Percentiles rank a stretch among this genome's conserved stretches.
Evolutionary conservation across 2,113 vertebrate species (phyloP).

Genomic region (Lycocorax pyrrhopterus): DNA sequence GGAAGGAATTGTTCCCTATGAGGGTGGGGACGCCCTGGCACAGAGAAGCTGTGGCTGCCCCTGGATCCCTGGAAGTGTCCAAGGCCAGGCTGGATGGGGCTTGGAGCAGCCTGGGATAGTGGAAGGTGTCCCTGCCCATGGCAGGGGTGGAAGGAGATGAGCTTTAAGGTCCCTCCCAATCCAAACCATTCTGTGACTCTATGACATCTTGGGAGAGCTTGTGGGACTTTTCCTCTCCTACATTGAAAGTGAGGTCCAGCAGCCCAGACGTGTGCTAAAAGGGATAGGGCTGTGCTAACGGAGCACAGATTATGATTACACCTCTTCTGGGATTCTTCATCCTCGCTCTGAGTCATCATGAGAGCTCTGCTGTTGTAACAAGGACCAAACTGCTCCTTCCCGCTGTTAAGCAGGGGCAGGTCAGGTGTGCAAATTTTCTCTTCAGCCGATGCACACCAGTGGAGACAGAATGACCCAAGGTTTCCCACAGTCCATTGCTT

Average conservation of each 20-base stretch:
- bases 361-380: neutral
- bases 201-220: neutral
- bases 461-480: neutral
- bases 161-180: neutral
- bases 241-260: neutral
- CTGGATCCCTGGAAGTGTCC: accelerated
- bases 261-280: neutral
- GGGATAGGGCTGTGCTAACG: neutral
- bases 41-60: neutral
- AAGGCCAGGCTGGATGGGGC: neutral
- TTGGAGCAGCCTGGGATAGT: neutral
- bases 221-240: neutral
- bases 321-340: neutral
- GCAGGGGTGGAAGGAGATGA: accelerated
- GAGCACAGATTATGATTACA: neutral
- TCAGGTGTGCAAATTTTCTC: neutral
- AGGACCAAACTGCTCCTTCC: neutral
- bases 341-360: neutral
- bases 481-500: neutral
- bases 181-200: neutral
- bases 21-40: neutral
- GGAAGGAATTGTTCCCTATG: accelerated
- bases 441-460: neutral
- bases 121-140: neutral
- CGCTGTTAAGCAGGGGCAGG: neutral